A percentile compares a stretch with the other conserved stretches of the same genome.
Conservation (phyloP, 2,888 invertebrate species). For the Bimastos eiseni region DNA sequence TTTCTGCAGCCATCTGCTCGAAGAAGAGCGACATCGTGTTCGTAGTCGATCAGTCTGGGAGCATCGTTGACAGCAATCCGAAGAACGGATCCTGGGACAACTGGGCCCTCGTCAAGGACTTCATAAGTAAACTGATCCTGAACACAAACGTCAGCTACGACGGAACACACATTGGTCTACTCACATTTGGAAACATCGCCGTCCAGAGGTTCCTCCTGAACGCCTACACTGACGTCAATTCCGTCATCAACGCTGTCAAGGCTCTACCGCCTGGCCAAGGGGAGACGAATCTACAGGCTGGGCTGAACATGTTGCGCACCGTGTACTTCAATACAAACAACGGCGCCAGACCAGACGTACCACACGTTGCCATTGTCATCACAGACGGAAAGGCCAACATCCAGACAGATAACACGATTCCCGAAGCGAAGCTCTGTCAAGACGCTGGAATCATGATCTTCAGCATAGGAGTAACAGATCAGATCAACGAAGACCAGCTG, state of each 20-base stretch:
- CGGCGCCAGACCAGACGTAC: conserved; percentile 53
- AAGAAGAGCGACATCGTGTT: conserved; percentile 36
- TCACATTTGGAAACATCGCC: conserved; percentile 42
- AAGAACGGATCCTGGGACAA: conserved; percentile 36
- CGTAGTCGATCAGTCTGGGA: conserved; percentile 39
- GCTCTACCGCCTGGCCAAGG: conserved; percentile 26
- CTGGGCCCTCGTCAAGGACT: conserved; percentile 35
- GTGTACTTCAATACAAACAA: conserved; percentile 33
- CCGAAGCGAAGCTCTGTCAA: conserved; percentile 47
- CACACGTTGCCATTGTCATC: conserved; percentile 52
- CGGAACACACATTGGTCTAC: conserved; percentile 39
- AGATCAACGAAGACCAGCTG: conserved; percentile 30
- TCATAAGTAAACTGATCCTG: conserved; percentile 25
- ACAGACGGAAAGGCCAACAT: conserved; percentile 56
- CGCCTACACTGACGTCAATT: conserved; percentile 19
- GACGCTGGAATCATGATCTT: conserved; percentile 32
- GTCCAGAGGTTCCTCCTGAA: conserved; percentile 37
- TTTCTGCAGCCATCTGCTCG: conserved; percentile 24
- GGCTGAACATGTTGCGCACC: conserved; percentile 27
- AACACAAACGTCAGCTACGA: conserved; percentile 33
- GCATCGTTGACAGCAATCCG: conserved; percentile 36
- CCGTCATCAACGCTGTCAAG: conserved; percentile 31
- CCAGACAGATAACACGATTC: conserved; percentile 49
- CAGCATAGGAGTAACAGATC: conserved; percentile 33
- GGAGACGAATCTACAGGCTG: conserved; percentile 35